Percentiles rank a stretch among this genome's conserved stretches.
Conservation (phyloP, 2,888 invertebrate genomes). For the Tachina fera region DNA sequence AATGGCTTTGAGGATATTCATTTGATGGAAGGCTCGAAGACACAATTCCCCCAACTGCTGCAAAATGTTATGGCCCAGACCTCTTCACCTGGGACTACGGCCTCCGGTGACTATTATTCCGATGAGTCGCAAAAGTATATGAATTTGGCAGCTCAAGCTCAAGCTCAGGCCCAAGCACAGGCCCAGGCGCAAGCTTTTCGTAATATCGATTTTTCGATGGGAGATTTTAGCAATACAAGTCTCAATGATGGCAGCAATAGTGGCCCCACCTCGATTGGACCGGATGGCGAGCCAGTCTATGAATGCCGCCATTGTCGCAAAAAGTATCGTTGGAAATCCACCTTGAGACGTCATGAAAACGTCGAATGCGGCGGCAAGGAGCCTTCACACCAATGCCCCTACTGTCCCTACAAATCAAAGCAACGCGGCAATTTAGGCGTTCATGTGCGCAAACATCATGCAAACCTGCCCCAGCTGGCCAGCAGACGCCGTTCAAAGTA, state of each 20-base stretch:
- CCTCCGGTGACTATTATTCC: slow-evolving; percentile 74
- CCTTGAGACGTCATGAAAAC: slow-evolving; percentile 91
- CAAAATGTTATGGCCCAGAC: slow-evolving; percentile 67
- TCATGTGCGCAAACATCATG: slow-evolving; percentile 90
- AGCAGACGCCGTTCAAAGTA: slow-evolving; percentile 81
- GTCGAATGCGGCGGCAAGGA: slow-evolving; percentile 92
- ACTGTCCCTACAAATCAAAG: slow-evolving; percentile 90
- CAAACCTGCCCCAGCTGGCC: slow-evolving; percentile 79
- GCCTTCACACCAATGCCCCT: slow-evolving; percentile 90
- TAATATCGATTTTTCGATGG: slow-evolving; percentile 80
- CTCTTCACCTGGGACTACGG: slow-evolving; percentile 45
- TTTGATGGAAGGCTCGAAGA: slow-evolving; percentile 80
- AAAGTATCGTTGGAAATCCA: slow-evolving; percentile 93
- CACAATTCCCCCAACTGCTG: slow-evolving; percentile 67
- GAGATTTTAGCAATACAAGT: slow-evolving; percentile 75
- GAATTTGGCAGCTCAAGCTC: slow-evolving; percentile 78
- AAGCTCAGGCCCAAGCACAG: slow-evolving; percentile 79
- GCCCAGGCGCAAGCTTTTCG: slow-evolving; percentile 77
- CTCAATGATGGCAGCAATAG: slow-evolving; percentile 71
- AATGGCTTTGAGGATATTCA: slow-evolving; percentile 83
- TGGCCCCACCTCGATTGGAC: slow-evolving; percentile 86
- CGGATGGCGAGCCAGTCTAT: slow-evolving; percentile 79
- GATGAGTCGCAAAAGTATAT: slow-evolving; percentile 78
- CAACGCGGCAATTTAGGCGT: slow-evolving; percentile 91
- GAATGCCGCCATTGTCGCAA: slow-evolving; percentile 91